Percentiles rank a stretch among this genome's conserved stretches.
These are phyloP conservation scores for Chelonus formosanus DNA, from an alignment of 2,888 invertebrate genomes.

Conservation along the genomic window DNA sequence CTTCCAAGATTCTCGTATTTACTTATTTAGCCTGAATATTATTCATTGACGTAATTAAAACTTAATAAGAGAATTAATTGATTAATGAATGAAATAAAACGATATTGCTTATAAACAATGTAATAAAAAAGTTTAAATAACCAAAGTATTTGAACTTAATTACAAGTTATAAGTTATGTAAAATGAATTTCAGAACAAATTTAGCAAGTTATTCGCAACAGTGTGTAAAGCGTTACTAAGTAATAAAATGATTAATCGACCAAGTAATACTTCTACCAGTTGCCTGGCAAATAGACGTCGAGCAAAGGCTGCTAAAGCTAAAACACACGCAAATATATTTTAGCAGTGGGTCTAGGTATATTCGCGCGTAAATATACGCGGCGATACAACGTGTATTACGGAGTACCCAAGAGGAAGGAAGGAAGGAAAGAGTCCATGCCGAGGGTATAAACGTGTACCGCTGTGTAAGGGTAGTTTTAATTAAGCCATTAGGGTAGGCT, in stretches of 20 bases:
- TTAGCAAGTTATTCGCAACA: neutral
- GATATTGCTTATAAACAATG: too few species aligned
- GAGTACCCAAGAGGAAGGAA: conserved; percentile 19
- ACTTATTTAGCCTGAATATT: too few species aligned
- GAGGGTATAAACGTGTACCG: conserved; percentile 37
- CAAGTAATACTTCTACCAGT: conserved; percentile 12
- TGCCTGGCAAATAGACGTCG: neutral
- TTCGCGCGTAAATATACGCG: conserved; percentile 17
- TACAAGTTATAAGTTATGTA: too few species aligned
- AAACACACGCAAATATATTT: conserved; percentile 9
- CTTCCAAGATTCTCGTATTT: too few species aligned
- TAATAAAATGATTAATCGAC: conserved; percentile 14
- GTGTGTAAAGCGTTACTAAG: conserved; percentile 13
- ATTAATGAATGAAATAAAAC: too few species aligned
- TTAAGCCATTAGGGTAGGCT: conserved; percentile 64
- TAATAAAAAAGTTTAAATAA: too few species aligned
- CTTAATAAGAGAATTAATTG: too few species aligned
- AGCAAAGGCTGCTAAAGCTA: neutral
- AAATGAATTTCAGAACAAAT: too few species aligned
- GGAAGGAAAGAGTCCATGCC: conserved; percentile 25
- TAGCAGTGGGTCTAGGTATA: neutral
- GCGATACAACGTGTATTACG: conserved; percentile 12
- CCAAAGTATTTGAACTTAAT: too few species aligned
- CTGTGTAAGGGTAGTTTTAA: conserved; percentile 62
- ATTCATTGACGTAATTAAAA: too few species aligned